Conservation (phyloP, 2,888 invertebrate species). For the Apodemia hepburni region DNA sequence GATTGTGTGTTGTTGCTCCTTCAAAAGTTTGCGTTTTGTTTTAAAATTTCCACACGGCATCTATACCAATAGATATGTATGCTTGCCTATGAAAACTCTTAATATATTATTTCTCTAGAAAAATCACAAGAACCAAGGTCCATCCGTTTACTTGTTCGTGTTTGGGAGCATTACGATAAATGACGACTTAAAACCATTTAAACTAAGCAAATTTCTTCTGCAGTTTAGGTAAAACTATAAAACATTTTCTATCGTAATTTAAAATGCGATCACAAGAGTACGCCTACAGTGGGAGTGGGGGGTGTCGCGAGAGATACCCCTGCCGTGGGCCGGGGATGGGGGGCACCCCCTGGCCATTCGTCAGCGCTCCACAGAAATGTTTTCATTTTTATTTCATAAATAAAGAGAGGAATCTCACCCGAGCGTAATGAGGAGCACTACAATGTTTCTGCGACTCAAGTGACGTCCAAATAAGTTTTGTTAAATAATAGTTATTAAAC, state of each 20-base stretch:
- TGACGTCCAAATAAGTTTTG: slow-evolving; percentile 12
- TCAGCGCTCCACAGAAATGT: slow-evolving; percentile 71
- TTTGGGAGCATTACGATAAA: neutral
- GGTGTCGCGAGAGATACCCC: slow-evolving; percentile 33
- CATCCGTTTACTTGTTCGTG: neutral
- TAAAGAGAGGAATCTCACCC: slow-evolving; percentile 63
- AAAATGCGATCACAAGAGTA: slow-evolving; percentile 33
- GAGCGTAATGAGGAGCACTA: slow-evolving; percentile 54
- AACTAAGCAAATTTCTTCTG: neutral
- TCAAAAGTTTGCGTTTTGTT: too few species aligned
- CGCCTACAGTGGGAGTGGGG: slow-evolving; percentile 35
- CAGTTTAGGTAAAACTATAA: neutral
- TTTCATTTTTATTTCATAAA: slow-evolving; percentile 79
- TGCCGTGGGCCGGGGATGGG: slow-evolving; percentile 29
- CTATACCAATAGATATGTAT: too few species aligned
- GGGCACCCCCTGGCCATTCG: slow-evolving; percentile 35
- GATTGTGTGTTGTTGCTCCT: too few species aligned
- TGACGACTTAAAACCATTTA: neutral
- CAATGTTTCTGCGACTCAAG: slow-evolving; percentile 27
- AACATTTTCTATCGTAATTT: slow-evolving; percentile 24
- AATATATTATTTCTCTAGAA: too few species aligned
- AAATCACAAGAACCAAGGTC: too few species aligned
- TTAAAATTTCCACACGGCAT: too few species aligned
- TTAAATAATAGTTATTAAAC: neutral
- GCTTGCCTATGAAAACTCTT: too few species aligned